Evolutionary conservation across 2,113 vertebrate genomes (phyloP).

Genomic region (Promerops cafer): DNA sequence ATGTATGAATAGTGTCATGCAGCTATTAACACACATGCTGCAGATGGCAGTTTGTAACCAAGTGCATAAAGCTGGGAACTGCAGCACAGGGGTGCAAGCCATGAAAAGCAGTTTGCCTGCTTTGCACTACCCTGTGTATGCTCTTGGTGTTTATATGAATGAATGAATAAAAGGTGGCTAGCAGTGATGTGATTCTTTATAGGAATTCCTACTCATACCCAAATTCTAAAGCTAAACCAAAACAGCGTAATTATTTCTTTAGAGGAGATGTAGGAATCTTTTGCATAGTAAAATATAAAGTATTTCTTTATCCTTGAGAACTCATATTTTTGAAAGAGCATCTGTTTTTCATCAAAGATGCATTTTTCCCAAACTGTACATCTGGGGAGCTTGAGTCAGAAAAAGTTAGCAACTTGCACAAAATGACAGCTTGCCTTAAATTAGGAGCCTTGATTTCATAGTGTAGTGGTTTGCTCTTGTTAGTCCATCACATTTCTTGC

Average conservation of each 20-base stretch:
- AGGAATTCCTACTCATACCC: not conserved
- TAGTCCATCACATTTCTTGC: conserved; percentile 31
- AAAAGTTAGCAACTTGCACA: not conserved
- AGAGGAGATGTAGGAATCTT: conserved; percentile 1
- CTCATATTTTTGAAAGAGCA: conserved; percentile 44
- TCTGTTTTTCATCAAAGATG: conserved; percentile 63
- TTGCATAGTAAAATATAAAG: conserved; percentile 51
- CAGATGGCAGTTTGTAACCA: conserved; percentile 84
- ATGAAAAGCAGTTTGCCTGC: not conserved
- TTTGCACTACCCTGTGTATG: not conserved
- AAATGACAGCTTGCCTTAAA: conserved; percentile 23
- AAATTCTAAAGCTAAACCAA: conserved; percentile 36
- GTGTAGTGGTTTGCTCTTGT: conserved; percentile 18
- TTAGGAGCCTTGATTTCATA: conserved; percentile 28
- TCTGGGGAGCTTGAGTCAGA: conserved; percentile 64
- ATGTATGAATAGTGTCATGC: conserved; percentile 74
- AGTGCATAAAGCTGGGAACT: conserved; percentile 76
- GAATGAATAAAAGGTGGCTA: not conserved
- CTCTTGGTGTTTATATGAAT: not conserved
- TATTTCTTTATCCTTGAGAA: conserved; percentile 65
- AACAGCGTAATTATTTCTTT: conserved; percentile 28
- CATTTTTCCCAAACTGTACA: conserved; percentile 62
- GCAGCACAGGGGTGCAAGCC: conserved; percentile 28
- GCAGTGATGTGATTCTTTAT: not conserved
- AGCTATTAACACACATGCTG: conserved; percentile 79